Base-by-base conservation (phyloP, 1,140 invertebrate genomes). In the Musca vetustissima region DNA sequence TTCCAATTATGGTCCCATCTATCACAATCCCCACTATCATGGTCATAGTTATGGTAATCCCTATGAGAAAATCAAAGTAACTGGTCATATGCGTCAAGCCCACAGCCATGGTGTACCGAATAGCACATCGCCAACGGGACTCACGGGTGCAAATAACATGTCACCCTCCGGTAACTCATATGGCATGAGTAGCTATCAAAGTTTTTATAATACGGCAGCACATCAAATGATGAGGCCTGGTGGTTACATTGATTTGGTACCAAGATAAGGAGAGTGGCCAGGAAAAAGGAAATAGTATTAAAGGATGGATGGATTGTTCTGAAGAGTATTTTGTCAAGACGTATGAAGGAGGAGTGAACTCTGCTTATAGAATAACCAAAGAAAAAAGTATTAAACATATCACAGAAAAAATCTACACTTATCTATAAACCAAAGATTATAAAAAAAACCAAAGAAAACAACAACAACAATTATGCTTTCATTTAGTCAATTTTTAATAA, bases 1-100 rank as follows among this genome's bases (percentile, higher is more conserved):
- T 66, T 84, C 85, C 52, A 84, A 84, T 47, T 86, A 85, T 69
- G 85, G 85, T 4, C 84, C 85, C 2, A 83, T 86, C 32, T 86
- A 85, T 76, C 84, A 85, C 74, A 78, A 83, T 69, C 73, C 79
- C 55, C 78, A 79, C 69, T 71, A 72, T 28, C 77, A 81, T 53
- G 66, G 72, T 7, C 75, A 79, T 21, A 67, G 68, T 4, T 81
- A 81, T 64, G 77, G 71, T 47, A 80, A 70, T 69, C 80, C 81
- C 14, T 83, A 83, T 66, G 81, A 82, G 24, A 82, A 82, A 73
- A 73, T 80, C 13, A 82, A 83, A 70, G 74, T 81, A 15, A 61
- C 77, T 47, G 68, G 73, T 48, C 74, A 77, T 53, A 76, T 74
- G 70, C 72, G 77, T 1, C 79, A 36, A 43, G 36, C 28, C 75